Base-by-base conservation (phyloP, 2,888 invertebrate species). In the Plagiodera versicolora region DNA sequence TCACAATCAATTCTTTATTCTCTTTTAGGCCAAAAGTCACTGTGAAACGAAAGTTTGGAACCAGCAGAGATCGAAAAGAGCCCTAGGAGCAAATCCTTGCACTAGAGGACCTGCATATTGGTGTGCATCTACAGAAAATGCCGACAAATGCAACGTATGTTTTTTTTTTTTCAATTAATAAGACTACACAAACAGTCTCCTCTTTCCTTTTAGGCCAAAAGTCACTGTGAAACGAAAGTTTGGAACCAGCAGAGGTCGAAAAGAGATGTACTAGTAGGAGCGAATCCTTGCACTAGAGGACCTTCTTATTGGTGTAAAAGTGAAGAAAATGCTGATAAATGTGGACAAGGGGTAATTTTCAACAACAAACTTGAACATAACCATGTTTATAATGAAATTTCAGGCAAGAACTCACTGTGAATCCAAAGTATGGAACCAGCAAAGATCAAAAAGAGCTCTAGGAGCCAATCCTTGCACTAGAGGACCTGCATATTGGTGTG, bases 231-330 rank as follows among this genome's bases (percentile, higher is more conserved):
- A 56, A 30, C 10, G 2, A 52, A 17, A 51, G 61, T 61, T 24
- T 61, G 61, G 61, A 17, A 49, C 69, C 49, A 30, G 3, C 10
- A 10, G 5, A 30, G 50, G 44, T 6, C 44, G 0, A 49, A 48
- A 35, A 28, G 47, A 1, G n/a, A 19, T 24, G 88, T 73, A 57
- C 84, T 82, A 67, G 66, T 89, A 49, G 88, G 87, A 30, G 79
- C 80, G 53, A 83, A 84, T 49, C 84, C 86, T 73, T 93, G 93
- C 76, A 88, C 89, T 6, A 89, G 88, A 86, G 93, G 93, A 8
- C 92, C 92, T 2, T 81, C 86, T 0, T 92, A 89, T 75, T 93
- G 92, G 92, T 94, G 94, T 79, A 82, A 83, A 65, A 86, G 85
- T 72, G 71, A 75, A 48, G 74, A 73, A 44, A 78, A 79, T 63